Base-by-base conservation (phyloP, 2,888 invertebrate genomes). In the Oeneis ivallda region DNA sequence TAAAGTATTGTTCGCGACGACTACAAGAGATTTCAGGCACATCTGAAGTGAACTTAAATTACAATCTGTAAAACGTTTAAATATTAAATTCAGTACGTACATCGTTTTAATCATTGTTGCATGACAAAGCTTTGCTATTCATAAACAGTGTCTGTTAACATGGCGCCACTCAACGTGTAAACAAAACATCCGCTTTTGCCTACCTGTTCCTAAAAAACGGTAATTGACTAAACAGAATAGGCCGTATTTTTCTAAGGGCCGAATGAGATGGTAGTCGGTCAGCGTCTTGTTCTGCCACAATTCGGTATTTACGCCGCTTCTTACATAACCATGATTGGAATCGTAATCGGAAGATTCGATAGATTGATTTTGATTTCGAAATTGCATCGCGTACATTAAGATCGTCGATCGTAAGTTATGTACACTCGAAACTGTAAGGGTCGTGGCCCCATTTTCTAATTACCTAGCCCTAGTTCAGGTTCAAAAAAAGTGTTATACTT, bases 181-280 rank as follows among this genome's bases (percentile, higher is more conserved):
- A 39, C 32, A 47, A 52, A n/a, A 64, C 63, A 68, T 49, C 47
- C 59, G 34, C 60, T 50, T 65, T 53, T 69, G 64, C 66, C 66
- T 69, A 69, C 69, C 64, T 53, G 64, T 53, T 64, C 58, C 49
- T 32, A 39, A 58, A 57, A 53, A 58, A 62, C 19, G 19, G 75
- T 83, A 87, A 86, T 88, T 82, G 79, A 75, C 75, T 80, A 84
- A 83, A n/a, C n/a, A 81, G 79, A 79, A 75, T 77, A 79, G 77
- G 71, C 65, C 70, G 72, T 68, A 37, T 34, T 45, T 73, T 71
- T 74, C 71, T 74, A 67, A 71, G 73, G 75, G 74, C 73, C 72
- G 74, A 76, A 74, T 76, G 74, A 76, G 62, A 60, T 65, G 65
- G 56, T 78, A 75, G 54, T 47, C 37, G 60, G 65, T 69, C n/a